phyloP scores from a whole-genome alignment of 92 coral and sea anemone species.

The Epizoanthus scotinus region DNA sequence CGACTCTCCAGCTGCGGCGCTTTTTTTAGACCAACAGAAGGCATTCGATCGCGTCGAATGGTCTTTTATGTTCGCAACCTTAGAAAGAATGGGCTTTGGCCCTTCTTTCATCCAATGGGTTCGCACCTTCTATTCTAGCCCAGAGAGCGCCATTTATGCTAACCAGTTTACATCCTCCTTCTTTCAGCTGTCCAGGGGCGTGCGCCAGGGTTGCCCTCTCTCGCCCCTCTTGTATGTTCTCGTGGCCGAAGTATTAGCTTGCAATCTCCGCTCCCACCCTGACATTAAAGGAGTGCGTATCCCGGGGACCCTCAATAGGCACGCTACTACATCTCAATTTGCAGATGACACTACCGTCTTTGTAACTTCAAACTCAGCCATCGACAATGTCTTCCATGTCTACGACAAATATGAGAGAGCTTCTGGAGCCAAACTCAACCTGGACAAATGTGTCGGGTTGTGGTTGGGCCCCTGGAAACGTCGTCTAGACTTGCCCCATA shows the following conservation, averaged over 20 bases:
- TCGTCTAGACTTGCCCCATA: neutral
- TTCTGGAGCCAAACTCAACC: slow-evolving; percentile 39
- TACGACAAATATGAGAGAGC: slow-evolving; percentile 24
- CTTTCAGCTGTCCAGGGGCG: slow-evolving; percentile 5
- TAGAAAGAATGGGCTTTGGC: neutral
- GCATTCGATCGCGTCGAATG: neutral
- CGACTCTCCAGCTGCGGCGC: no score
- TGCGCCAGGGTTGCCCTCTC: slow-evolving; percentile 1
- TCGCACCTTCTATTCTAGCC: neutral
- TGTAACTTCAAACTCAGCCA: neutral
- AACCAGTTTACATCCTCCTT: neutral
- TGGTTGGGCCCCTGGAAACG: slow-evolving; percentile 36
- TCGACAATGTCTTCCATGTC: neutral
- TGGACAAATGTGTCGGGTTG: slow-evolving; percentile 16
- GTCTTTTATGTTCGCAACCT: neutral
- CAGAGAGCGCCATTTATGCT: neutral
- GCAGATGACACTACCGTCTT: slow-evolving; percentile 16
- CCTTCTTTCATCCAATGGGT: slow-evolving; percentile 15
- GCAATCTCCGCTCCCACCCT: neutral
- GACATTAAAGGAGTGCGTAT: neutral
- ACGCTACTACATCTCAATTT: neutral
- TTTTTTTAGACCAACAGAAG: no score
- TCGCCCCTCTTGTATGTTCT: neutral
- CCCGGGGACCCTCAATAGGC: no score
- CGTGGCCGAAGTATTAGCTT: neutral